Conservation (phyloP, 2,797 vertebrate species). For the Takifugu rubripes region DNA sequence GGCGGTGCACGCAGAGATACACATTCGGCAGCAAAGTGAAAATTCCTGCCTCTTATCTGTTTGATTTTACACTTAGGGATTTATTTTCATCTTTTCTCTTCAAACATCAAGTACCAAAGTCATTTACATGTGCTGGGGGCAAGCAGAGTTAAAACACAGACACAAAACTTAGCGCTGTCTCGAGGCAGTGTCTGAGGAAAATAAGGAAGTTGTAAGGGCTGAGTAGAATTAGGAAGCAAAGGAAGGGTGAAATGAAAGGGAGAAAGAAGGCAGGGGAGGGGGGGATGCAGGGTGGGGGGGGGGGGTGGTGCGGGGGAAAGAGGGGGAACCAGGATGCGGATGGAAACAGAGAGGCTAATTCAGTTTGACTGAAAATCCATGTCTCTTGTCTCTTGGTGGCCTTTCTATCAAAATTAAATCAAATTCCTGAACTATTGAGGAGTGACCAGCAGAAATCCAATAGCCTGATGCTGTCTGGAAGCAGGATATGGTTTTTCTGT, state of each 20-base stretch:
- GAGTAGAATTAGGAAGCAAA: constrained; percentile 40
- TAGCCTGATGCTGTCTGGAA: constrained; percentile 48
- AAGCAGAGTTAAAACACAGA: constrained; percentile 79
- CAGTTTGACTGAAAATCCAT: constrained; percentile 75
- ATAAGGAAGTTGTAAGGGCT: constrained; percentile 33
- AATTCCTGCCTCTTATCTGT: constrained; percentile 77
- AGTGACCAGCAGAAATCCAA: constrained; percentile 49
- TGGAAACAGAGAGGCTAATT: constrained; percentile 75
- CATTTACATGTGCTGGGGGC: constrained; percentile 83
- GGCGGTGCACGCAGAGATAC: constrained; percentile 73
- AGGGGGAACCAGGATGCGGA: constrained; percentile 51
- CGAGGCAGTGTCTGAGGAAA: constrained; percentile 40
- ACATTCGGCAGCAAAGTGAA: constrained; percentile 76
- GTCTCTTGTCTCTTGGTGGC: constrained; percentile 63
- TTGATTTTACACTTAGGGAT: constrained; percentile 84
- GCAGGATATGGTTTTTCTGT: constrained; percentile 44
- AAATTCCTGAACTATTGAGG: constrained; percentile 74
- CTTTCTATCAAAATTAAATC: constrained; percentile 65
- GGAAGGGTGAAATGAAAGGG: constrained; percentile 38
- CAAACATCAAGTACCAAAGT: constrained; percentile 82
- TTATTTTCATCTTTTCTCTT: constrained; percentile 81
- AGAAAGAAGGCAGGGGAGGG: constrained; percentile 15
- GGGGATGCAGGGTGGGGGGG: constrained; percentile 11
- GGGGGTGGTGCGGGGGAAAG: constrained; percentile 31
- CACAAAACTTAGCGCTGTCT: constrained; percentile 70